These are phyloP conservation scores for Zaprionus gabonicus DNA, from an alignment of 1,140 invertebrate species.

Conservation along the genomic window DNA sequence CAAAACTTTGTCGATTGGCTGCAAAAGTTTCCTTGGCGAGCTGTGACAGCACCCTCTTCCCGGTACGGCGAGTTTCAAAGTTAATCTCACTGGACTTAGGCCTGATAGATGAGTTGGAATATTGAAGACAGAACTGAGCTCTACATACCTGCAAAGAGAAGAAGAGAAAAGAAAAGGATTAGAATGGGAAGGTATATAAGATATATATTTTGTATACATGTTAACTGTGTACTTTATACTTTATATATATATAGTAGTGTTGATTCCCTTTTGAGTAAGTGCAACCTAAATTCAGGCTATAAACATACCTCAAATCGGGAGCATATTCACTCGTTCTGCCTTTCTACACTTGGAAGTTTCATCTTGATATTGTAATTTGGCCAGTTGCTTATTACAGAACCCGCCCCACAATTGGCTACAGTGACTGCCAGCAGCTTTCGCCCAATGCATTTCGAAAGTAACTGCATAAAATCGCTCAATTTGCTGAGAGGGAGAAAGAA, in stretches of 20 bases:
- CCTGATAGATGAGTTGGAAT: constrained; percentile 23
- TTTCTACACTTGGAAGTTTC: background rate
- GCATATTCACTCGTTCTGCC: background rate
- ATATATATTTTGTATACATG: no score
- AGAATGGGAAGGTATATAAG: background rate
- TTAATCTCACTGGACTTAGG: constrained; percentile 23
- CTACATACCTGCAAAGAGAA: constrained; percentile 50
- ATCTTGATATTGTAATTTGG: constrained; percentile 24
- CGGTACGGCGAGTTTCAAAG: background rate
- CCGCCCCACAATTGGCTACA: constrained; percentile 40
- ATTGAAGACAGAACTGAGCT: background rate
- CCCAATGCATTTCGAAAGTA: constrained; percentile 59
- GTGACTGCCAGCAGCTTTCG: constrained; percentile 39
- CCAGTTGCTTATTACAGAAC: constrained; percentile 42
- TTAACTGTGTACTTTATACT: background rate
- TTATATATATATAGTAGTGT: no score
- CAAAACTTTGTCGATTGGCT: constrained; percentile 65
- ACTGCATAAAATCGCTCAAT: constrained; percentile 49
- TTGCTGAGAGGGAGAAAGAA: constrained; percentile 4
- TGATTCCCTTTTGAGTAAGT: no score
- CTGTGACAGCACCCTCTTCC: background rate
- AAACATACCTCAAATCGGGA: background rate
- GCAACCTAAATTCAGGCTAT: no score
- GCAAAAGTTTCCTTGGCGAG: constrained; percentile 48
- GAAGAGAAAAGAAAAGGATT: background rate